A percentile compares a stretch with the other conserved stretches of the same genome.
phyloP scores from a whole-genome alignment of 1,140 invertebrate species.

The Pogonus chalceus region DNA sequence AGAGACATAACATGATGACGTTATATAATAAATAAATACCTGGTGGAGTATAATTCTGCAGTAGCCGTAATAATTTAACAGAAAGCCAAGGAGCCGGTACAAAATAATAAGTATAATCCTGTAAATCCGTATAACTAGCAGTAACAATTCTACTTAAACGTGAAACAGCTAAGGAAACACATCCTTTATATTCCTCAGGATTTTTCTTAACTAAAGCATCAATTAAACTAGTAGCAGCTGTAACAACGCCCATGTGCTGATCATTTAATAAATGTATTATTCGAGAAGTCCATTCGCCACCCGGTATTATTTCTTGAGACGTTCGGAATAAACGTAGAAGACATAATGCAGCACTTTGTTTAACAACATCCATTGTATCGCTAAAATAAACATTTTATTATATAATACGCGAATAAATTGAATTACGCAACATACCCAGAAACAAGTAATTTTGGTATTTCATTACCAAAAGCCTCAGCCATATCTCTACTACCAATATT shows the following conservation, averaged over 20 bases:
- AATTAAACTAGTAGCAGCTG: slow-evolving; percentile 94
- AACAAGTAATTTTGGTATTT: slow-evolving; percentile 96
- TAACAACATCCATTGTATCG: slow-evolving; percentile 99
- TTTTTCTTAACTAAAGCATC: slow-evolving; percentile 97
- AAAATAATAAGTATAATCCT: slow-evolving; percentile 99
- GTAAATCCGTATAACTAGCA: slow-evolving; percentile 94
- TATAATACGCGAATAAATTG: slow-evolving; percentile 6
- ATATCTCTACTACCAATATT: slow-evolving; percentile 99
- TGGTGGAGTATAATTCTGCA: slow-evolving; percentile 98
- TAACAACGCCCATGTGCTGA: slow-evolving; percentile 98
- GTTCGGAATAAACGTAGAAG: slow-evolving; percentile 88
- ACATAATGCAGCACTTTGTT: slow-evolving; percentile 97
- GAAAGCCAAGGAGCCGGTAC: slow-evolving; percentile 99
- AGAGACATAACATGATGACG: neutral
- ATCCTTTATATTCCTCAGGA: slow-evolving; percentile 98
- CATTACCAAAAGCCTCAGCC: slow-evolving; percentile 96
- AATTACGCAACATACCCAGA: slow-evolving; percentile 62
- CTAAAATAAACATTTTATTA: slow-evolving; percentile 37
- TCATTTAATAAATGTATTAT: slow-evolving; percentile 99
- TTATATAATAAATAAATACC: slow-evolving; percentile 40
- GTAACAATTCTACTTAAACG: slow-evolving; percentile 94
- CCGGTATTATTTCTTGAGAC: slow-evolving; percentile 88
- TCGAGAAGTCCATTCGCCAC: slow-evolving; percentile 96
- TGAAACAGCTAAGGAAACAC: slow-evolving; percentile 95
- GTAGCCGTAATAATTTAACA: slow-evolving; percentile 88